These are phyloP conservation scores for Antechinus flavipes DNA, from an alignment of 2,113 vertebrate species.

Conservation along the genomic window DNA sequence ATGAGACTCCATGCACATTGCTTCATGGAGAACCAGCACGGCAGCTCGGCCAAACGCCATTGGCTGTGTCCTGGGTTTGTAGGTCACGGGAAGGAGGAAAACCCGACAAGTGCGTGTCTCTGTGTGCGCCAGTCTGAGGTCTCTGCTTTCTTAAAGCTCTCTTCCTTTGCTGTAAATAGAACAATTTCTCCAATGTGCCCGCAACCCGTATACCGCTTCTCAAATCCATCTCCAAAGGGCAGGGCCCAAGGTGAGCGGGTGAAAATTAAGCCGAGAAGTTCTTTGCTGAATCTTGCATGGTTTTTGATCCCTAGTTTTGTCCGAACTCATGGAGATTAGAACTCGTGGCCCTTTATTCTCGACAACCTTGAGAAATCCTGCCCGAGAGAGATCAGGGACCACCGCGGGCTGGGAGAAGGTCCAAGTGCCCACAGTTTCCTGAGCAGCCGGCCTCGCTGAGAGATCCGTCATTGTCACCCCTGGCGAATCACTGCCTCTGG, in stretches of 20 bases:
- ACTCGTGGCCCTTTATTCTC: conserved; percentile 12
- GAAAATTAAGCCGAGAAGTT: not conserved
- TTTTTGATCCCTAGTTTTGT: conserved; percentile 37
- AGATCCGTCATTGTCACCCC: conserved; percentile 82
- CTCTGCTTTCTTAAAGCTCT: not conserved
- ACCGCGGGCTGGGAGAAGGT: conserved; percentile 27
- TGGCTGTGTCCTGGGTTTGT: not conserved
- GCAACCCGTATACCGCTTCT: no score
- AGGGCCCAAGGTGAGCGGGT: not conserved
- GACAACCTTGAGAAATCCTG: conserved; percentile 60
- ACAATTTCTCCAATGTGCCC: not conserved
- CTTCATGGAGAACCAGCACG: not conserved
- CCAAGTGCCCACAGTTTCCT: conserved; percentile 39
- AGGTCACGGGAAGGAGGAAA: not conserved
- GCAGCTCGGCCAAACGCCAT: not conserved
- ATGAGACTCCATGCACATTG: not conserved
- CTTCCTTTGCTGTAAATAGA: not conserved
- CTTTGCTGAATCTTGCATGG: not conserved
- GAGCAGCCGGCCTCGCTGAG: conserved; percentile 37
- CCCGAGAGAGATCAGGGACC: conserved; percentile 39
- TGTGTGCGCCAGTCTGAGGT: not conserved
- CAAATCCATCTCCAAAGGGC: not conserved
- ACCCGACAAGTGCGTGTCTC: not conserved
- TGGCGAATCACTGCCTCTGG: conserved; percentile 72
- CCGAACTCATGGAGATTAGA: not conserved